A percentile compares a stretch with the other conserved stretches of the same genome.
These are phyloP conservation scores for Orius laevigatus DNA, from an alignment of 1,140 invertebrate species.

Conservation along the genomic window DNA sequence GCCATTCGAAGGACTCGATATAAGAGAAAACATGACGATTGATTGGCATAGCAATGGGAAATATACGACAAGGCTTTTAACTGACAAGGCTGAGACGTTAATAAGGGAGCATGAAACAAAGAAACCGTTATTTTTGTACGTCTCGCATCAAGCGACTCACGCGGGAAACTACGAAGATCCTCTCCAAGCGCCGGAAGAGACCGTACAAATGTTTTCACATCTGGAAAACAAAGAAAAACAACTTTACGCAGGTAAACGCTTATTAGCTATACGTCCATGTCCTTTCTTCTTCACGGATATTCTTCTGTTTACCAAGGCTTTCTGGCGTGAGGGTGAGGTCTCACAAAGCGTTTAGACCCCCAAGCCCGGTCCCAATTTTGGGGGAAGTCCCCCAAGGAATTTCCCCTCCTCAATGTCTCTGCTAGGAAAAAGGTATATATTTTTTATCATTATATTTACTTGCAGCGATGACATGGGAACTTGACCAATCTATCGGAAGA, in stretches of 20 bases:
- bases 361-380: too few species aligned
- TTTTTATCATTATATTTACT: constrained; percentile 12
- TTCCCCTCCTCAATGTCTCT: constrained; percentile 1
- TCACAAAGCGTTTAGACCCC: too few species aligned
- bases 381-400: constrained; percentile 6
- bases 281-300: constrained; percentile 9
- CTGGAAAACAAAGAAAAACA: constrained; percentile 36
- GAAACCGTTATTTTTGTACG: constrained; percentile 39
- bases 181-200: constrained; percentile 38
- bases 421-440: constrained; percentile 5
- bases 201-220: constrained; percentile 35
- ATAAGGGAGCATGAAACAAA: constrained; percentile 33
- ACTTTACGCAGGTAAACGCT: constrained; percentile 35
- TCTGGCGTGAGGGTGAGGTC: neutral
- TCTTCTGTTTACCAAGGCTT: neutral
- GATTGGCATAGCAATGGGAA: constrained; percentile 30
- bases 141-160: constrained; percentile 42
- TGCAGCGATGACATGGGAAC: constrained; percentile 46
- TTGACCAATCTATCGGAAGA: constrained; percentile 51
- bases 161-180: constrained; percentile 24
- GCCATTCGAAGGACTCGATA: constrained; percentile 24
- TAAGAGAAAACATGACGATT: constrained; percentile 25
- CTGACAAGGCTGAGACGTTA: constrained; percentile 34
- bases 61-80: constrained; percentile 41
- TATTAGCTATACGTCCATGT: too few species aligned